Evolutionary conservation across 2,797 vertebrate species (phyloP).

Genomic region (Siniperca undulata): DNA sequence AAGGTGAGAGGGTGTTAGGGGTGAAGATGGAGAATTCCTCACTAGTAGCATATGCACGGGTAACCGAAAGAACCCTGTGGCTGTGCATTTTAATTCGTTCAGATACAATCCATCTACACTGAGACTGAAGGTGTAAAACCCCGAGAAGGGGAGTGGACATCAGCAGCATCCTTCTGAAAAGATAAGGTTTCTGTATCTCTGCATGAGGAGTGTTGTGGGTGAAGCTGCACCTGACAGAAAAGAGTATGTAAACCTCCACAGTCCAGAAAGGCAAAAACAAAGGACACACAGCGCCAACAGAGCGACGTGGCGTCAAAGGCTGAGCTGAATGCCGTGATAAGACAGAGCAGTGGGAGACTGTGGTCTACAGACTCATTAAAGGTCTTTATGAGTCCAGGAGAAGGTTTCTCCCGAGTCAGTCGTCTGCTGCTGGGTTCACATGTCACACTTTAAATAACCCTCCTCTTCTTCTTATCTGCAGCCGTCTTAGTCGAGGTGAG

Average conservation of each 20-base stretch:
- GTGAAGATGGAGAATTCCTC: too few relatives aligned
- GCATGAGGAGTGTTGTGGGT: too few relatives aligned
- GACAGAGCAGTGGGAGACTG: slow-evolving; percentile 3
- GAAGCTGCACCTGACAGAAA: not conserved
- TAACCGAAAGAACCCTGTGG: too few relatives aligned
- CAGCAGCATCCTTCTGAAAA: too few relatives aligned
- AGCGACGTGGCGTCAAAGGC: not conserved
- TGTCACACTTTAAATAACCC: not conserved
- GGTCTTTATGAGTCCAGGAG: slow-evolving; percentile 23
- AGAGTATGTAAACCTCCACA: not conserved
- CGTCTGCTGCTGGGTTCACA: slow-evolving; percentile 12
- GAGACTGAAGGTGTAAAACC: too few relatives aligned
- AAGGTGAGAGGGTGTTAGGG: too few relatives aligned
- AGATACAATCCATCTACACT: too few relatives aligned
- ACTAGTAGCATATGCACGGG: too few relatives aligned
- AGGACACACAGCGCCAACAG: not conserved
- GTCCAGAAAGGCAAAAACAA: not conserved
- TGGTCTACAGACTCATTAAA: slow-evolving; percentile 15
- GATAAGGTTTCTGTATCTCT: too few relatives aligned
- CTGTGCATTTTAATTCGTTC: too few relatives aligned
- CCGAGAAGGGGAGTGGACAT: too few relatives aligned
- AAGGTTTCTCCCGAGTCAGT: too few relatives aligned
- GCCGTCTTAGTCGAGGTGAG: slow-evolving; percentile 18
- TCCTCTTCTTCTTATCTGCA: not conserved
- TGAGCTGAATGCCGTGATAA: not conserved